Evolutionary conservation across 2,888 invertebrate genomes (phyloP).

Genomic region (Hermaeophaga mercurialis): DNA sequence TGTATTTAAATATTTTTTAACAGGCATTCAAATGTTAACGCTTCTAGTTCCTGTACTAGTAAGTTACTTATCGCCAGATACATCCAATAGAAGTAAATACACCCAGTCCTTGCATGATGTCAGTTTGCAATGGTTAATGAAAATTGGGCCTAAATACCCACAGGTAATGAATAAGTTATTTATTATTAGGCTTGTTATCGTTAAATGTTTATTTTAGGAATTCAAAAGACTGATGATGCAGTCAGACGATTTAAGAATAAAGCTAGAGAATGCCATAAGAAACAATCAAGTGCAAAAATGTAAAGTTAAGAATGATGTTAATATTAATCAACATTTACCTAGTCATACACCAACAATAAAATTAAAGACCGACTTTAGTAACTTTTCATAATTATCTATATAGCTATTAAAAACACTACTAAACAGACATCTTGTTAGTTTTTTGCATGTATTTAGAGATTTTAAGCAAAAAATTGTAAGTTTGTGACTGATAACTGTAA

Average conservation of each 20-base stretch:
- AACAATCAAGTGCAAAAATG: conserved; percentile 68
- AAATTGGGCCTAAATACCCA: conserved; percentile 91
- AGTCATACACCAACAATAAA: conserved; percentile 77
- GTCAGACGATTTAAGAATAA: conserved; percentile 76
- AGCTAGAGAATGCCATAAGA: conserved; percentile 85
- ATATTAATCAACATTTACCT: conserved; percentile 54
- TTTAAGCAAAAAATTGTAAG: conserved; percentile 2
- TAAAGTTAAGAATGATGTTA: conserved; percentile 59
- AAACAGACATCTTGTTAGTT: neutral
- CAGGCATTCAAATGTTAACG: conserved; percentile 89
- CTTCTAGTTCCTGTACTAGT: conserved; percentile 90
- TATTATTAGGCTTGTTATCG: neutral
- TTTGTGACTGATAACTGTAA: conserved; percentile 12
- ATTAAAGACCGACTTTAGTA: conserved; percentile 93
- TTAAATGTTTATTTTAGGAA: conserved; percentile 69
- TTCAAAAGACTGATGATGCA: conserved; percentile 90
- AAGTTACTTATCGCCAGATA: conserved; percentile 77
- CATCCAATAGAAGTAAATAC: conserved; percentile 66
- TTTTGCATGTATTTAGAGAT: neutral
- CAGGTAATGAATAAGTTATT: conserved; percentile 61
- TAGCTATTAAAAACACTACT: neutral
- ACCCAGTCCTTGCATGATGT: conserved; percentile 81
- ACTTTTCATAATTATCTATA: conserved; percentile 69
- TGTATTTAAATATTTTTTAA: too few species aligned
- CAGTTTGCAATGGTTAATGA: conserved; percentile 87